Evolutionary conservation across 1,140 invertebrate species (phyloP).

Genomic region (Neodiprion pinetum): DNA sequence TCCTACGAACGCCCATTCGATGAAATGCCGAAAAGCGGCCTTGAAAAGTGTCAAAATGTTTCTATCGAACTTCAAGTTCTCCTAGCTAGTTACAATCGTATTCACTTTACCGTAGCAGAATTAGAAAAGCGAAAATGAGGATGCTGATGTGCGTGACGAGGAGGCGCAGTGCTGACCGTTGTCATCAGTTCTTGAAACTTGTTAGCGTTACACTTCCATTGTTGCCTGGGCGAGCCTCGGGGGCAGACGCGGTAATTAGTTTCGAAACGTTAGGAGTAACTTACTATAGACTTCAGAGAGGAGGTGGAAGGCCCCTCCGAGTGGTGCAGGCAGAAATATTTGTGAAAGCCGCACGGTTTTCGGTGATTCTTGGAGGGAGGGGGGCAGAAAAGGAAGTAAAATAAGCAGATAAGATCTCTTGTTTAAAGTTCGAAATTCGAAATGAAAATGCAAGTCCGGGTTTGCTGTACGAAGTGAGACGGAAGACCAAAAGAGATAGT

Average conservation of each 20-base stretch:
- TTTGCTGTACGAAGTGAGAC: neutral
- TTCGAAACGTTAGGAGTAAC: neutral
- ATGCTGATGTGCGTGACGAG: too few species aligned
- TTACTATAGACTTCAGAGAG: neutral
- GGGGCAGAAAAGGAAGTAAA: neutral
- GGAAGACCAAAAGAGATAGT: neutral
- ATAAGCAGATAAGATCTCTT: conserved; percentile 41
- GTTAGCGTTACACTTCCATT: too few species aligned
- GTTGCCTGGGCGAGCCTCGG: too few species aligned
- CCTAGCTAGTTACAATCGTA: too few species aligned
- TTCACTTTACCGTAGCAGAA: too few species aligned
- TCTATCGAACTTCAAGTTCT: too few species aligned
- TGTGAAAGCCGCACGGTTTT: neutral
- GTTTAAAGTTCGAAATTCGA: conserved; percentile 46
- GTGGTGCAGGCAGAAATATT: neutral
- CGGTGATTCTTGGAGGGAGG: neutral
- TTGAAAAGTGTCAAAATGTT: too few species aligned
- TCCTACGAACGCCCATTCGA: too few species aligned
- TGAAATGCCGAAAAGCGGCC: too few species aligned
- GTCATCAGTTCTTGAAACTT: too few species aligned
- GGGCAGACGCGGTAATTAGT: neutral
- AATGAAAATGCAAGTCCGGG: conserved; percentile 35
- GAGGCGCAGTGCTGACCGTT: too few species aligned
- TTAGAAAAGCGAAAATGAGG: too few species aligned
- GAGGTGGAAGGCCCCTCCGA: neutral